Conservation (phyloP, 2,113 vertebrate genomes). For the Leucopsar rothschildi region DNA sequence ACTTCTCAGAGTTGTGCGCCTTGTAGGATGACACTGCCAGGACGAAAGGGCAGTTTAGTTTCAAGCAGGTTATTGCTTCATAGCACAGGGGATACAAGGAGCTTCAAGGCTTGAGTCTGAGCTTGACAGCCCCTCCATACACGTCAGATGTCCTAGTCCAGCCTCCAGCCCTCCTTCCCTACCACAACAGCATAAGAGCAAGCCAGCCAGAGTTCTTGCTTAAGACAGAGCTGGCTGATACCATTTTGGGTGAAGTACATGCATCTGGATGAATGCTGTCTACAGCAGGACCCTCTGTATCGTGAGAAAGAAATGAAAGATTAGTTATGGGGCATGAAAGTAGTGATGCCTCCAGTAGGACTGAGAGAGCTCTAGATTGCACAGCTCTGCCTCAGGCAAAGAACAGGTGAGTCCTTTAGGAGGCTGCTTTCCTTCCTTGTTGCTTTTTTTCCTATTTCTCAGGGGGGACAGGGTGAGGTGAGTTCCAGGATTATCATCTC, state of each 20-base stretch:
- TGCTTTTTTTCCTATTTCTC: background rate
- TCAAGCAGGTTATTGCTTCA: background rate
- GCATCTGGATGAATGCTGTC: background rate
- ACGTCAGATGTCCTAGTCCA: background rate
- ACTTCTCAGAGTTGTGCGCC: background rate
- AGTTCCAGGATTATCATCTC: background rate
- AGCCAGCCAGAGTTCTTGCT: background rate
- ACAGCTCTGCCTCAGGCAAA: background rate
- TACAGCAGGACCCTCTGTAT: background rate
- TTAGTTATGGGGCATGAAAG: background rate
- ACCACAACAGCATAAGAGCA: background rate
- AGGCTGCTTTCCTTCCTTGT: background rate
- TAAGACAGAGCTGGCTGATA: background rate
- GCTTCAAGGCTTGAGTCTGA: background rate
- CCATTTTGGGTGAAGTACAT: background rate
- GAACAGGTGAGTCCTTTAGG: background rate
- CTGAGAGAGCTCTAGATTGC: background rate
- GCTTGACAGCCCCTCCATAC: background rate
- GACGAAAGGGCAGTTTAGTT: background rate
- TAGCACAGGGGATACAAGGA: background rate
- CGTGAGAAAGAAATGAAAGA: background rate
- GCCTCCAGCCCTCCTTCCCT: background rate
- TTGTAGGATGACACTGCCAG: accelerated
- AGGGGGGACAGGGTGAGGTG: background rate
- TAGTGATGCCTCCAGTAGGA: background rate